phyloP scores from a whole-genome alignment of 2,113 vertebrate genomes.

The Tragelaphus buxtoni region DNA sequence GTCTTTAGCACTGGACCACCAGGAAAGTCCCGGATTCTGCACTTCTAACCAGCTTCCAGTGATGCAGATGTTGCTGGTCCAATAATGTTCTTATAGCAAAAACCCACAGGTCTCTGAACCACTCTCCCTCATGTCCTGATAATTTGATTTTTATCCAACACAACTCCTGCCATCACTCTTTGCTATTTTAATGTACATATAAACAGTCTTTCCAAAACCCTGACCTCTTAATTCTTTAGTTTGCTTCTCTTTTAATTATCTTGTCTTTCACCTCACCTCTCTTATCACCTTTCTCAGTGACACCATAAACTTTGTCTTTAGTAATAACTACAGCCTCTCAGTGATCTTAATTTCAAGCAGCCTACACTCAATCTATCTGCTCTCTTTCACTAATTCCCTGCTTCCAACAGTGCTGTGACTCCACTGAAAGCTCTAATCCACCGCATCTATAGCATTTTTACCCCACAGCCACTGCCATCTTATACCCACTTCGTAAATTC shows the following conservation, averaged over 20 bases:
- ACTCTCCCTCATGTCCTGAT: background rate
- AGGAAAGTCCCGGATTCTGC: background rate
- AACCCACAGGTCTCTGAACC: background rate
- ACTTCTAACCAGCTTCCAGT: background rate
- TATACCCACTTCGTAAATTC: fast-evolving
- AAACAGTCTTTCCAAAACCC: background rate
- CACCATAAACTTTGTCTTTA: background rate
- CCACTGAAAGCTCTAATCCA: background rate
- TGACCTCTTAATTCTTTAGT: background rate
- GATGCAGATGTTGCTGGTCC: background rate
- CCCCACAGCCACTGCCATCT: background rate
- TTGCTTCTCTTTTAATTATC: background rate
- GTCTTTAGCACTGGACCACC: background rate
- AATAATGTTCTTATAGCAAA: background rate
- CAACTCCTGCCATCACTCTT: background rate
- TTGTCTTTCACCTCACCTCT: background rate
- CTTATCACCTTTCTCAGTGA: background rate
- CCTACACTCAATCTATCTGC: background rate
- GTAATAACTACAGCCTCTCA: background rate
- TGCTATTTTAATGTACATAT: background rate
- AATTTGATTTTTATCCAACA: background rate
- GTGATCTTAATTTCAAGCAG: background rate
- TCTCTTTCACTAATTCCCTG: background rate
- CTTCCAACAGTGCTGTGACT: too few species aligned
- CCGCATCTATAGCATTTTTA: background rate